Evolutionary conservation across 2,888 invertebrate species (phyloP).

Genomic region (Polyommatus icarus): DNA sequence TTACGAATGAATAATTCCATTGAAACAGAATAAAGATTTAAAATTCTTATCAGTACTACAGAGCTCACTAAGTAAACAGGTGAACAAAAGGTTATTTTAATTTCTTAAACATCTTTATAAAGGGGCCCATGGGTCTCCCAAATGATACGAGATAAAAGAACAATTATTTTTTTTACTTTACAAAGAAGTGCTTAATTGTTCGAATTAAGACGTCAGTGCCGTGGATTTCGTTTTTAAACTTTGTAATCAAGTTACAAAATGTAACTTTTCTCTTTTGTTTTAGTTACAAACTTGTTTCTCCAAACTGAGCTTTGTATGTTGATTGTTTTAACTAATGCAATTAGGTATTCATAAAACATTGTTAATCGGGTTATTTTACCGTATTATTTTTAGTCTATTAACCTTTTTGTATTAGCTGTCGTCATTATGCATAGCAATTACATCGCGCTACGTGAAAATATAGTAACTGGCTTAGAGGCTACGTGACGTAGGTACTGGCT

Average conservation of each 20-base stretch:
- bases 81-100: neutral
- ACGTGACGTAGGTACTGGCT: no score
- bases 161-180: neutral
- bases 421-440: no score
- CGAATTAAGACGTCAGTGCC: neutral
- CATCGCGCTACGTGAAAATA: no score
- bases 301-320: no score
- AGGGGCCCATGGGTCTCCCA: neutral
- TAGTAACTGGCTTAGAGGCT: no score
- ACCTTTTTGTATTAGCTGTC: no score
- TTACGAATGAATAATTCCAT: neutral
- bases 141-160: neutral
- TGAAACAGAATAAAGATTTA: neutral
- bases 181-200: neutral
- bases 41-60: neutral
- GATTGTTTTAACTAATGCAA: no score
- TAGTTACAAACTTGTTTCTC: no score
- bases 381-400: no score
- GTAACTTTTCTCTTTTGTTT: neutral
- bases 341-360: no score
- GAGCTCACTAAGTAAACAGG: neutral
- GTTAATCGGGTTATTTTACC: no score
- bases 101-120: neutral
- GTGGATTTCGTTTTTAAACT: neutral
- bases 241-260: neutral